These are phyloP conservation scores for Cebus imitator DNA, from an alignment of 2,113 vertebrate genomes.

Conservation along the genomic window DNA sequence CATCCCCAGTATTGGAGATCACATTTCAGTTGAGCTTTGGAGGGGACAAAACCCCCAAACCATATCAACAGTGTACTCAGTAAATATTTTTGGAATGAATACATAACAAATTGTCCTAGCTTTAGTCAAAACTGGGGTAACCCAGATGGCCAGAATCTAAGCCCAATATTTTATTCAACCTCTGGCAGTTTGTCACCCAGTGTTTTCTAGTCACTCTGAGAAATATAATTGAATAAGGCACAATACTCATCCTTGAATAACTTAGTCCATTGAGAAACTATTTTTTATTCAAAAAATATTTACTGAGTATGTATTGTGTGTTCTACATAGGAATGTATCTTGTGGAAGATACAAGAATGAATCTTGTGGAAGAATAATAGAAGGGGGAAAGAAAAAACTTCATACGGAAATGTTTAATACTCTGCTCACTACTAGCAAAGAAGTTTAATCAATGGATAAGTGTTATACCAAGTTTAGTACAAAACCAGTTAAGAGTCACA, in stretches of 20 bases:
- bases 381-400: neutral
- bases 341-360: neutral
- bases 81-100: constrained; percentile 21
- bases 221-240: constrained; percentile 22
- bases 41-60: no score
- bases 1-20: no score
- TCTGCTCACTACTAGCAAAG: neutral
- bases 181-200: constrained; percentile 18
- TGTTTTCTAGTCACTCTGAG: constrained; percentile 6
- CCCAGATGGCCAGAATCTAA: neutral
- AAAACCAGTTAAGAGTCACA: neutral
- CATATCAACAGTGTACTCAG: neutral
- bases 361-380: neutral
- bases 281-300: constrained; percentile 42
- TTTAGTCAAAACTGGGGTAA: neutral
- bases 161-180: constrained; percentile 8
- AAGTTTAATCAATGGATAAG: neutral
- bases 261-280: neutral
- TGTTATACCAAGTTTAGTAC: neutral
- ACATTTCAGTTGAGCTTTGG: no score
- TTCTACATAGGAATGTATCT: neutral
- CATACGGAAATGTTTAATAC: neutral
- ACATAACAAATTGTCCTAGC: constrained; percentile 14
- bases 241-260: neutral
- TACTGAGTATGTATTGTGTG: neutral